Percentiles rank a stretch among this genome's conserved stretches.
Evolutionary conservation across 1,140 invertebrate genomes (phyloP).

Genomic region (Drosophila littoralis): DNA sequence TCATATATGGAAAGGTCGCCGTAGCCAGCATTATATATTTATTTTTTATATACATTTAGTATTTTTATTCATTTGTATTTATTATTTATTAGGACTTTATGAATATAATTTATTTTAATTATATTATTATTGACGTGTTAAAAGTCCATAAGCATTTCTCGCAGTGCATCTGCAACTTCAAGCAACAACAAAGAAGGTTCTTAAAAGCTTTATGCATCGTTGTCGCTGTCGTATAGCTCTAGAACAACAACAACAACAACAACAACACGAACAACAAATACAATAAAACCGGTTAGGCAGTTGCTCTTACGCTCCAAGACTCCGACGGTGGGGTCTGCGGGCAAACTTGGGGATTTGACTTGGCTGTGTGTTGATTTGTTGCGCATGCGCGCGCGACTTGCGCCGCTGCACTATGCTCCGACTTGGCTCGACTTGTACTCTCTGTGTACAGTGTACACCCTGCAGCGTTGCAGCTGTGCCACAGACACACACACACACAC

Average conservation of each 20-base stretch:
- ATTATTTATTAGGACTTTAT: too few relatives aligned
- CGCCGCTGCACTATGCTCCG: constrained; percentile 49
- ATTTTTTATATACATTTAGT: background rate
- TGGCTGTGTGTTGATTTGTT: constrained; percentile 68
- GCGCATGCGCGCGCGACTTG: constrained; percentile 55
- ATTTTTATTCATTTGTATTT: background rate
- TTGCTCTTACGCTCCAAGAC: constrained; percentile 50
- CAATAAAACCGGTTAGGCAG: constrained; percentile 51
- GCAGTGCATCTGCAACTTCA: constrained; percentile 46
- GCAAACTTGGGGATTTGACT: constrained; percentile 17
- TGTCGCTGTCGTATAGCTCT: constrained; percentile 47
- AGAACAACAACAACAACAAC: constrained; percentile 27
- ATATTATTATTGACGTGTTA: background rate
- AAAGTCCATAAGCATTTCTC: constrained; percentile 6
- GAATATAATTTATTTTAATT: background rate
- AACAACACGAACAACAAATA: constrained; percentile 12
- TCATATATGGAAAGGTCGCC: too few relatives aligned
- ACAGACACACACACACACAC: constrained; percentile 36
- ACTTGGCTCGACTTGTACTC: constrained; percentile 8
- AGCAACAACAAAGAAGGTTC: constrained; percentile 76
- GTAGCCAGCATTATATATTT: too few relatives aligned
- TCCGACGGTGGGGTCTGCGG: constrained; percentile 16
- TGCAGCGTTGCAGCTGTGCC: constrained; percentile 79
- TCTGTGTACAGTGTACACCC: constrained; percentile 67
- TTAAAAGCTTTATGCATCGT: constrained; percentile 77